Conservation (phyloP, 1,140 invertebrate genomes). For the Grapholita molesta region DNA sequence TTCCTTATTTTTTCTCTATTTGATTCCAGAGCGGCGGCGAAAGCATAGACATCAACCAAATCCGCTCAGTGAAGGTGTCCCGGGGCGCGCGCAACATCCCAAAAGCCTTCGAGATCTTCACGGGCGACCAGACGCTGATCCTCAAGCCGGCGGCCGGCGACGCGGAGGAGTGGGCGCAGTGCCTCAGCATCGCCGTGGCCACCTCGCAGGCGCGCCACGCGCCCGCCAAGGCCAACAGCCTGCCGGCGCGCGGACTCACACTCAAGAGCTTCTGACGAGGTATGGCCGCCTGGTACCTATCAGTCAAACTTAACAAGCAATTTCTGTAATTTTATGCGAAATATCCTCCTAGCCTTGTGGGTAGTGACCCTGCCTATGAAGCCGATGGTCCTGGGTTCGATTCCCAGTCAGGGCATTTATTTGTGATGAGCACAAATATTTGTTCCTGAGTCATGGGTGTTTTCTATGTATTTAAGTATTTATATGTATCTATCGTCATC, state of each 20-base stretch:
- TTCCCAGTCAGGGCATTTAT: no score
- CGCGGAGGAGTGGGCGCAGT: slow-evolving; percentile 96
- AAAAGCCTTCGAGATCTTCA: slow-evolving; percentile 97
- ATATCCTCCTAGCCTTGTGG: no score
- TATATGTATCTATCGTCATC: no score
- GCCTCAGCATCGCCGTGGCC: slow-evolving; percentile 91
- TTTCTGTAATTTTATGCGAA: no score
- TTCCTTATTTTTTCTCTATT: slow-evolving; percentile 7
- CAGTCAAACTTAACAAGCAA: no score
- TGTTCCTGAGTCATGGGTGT: no score
- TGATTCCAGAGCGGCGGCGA: slow-evolving; percentile 82
- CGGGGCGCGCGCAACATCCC: slow-evolving; percentile 92
- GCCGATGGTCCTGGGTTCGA: no score
- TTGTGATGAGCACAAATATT: no score
- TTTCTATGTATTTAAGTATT: no score
- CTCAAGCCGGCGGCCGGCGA: slow-evolving; percentile 97
- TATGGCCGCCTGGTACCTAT: background rate
- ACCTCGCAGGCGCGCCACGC: slow-evolving; percentile 85
- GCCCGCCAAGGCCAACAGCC: slow-evolving; percentile 83
- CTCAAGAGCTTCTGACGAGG: slow-evolving; percentile 59
- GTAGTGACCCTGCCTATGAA: no score
- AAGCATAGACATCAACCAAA: slow-evolving; percentile 93
- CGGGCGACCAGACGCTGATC: slow-evolving; percentile 93
- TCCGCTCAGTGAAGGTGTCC: slow-evolving; percentile 93
- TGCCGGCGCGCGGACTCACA: slow-evolving; percentile 81